These are phyloP conservation scores for Linurgus olivaceus DNA, from an alignment of 2,797 vertebrate species.

Conservation along the genomic window DNA sequence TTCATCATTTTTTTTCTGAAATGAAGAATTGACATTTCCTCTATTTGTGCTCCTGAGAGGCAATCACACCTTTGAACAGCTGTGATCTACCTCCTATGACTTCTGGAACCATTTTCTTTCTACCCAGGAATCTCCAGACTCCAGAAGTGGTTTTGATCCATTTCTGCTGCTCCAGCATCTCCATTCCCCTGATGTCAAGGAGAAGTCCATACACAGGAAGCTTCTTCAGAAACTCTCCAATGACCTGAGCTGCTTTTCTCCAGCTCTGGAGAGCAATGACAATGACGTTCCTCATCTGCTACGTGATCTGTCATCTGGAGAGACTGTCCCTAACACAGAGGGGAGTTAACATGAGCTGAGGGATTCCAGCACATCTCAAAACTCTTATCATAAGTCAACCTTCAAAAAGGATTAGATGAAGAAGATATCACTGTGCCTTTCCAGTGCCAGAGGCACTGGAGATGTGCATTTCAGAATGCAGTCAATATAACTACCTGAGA, in stretches of 20 bases:
- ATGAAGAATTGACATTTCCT: not conserved
- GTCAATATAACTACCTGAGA: not conserved
- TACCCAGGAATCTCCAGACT: not conserved
- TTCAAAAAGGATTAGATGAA: not conserved
- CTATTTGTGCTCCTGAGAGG: not conserved
- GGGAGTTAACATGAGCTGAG: not conserved
- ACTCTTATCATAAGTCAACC: not conserved
- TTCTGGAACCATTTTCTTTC: not conserved
- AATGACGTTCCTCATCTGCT: not conserved
- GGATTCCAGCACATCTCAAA: not conserved
- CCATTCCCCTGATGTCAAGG: not conserved
- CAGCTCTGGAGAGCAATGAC: not conserved
- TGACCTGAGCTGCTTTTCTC: not conserved
- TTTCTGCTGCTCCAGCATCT: not conserved
- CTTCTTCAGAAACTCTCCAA: not conserved
- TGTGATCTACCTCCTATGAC: not conserved
- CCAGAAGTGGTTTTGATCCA: not conserved
- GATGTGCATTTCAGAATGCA: not conserved
- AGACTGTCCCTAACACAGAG: not conserved
- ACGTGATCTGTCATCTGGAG: not conserved
- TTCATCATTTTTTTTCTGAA: not conserved
- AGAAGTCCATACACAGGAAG: not conserved
- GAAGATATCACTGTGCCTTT: not conserved
- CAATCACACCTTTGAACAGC: not conserved
- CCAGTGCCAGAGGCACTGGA: not conserved